Evolutionary conservation across 2,888 invertebrate species (phyloP), one percentile per base, ranked within the genome.

Genomic region (Acleris laterana): DNA sequence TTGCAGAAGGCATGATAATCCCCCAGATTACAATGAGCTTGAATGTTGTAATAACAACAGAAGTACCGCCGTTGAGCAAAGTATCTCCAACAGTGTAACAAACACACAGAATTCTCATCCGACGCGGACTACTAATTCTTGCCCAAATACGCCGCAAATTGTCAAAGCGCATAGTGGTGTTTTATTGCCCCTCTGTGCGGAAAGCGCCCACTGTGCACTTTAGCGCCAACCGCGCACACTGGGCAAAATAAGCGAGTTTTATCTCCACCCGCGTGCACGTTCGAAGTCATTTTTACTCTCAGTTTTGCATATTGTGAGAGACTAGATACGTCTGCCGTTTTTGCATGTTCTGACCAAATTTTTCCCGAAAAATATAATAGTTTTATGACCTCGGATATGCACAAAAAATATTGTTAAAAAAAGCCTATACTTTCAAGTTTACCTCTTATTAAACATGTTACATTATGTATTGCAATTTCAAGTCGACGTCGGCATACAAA

Each of bases 141-240:
- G 25, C 17, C 17, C 57, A 46, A 57, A 57, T 25, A 25, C 46
- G 11, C 20, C 11, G 46, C 11, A 57, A 57, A 57, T 57, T 57
- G 57, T 57, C 57, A 57, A 57, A 57, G 57, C 22, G 46, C 42
- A 48, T 50, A 25, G 22, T 57, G 53, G n/a, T 32, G 44, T 46
- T 57, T 46, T 57, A 57, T 57, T 25, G 44, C 46, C 28, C 11
- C 25, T 46, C 46, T 57, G 44, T 57, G 57, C 46, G n/a, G 56
- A 20, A 38, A n/a, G 20, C 20, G 20, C 57, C 57, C 57, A 57
- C 57, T 57, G 57, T 44, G 57, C 57, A 57, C 46, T 57, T 57
- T 57, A 57, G n/a, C 25, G 11, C 46, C 57, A 13, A 11, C 25
- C 57, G 17, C 46, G 22, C 44, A 57, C 44, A 46, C n/a, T 44